Percentiles rank a stretch among this genome's conserved stretches.
These are phyloP conservation scores for Prostheceraeus crozeri DNA, from an alignment of 2,888 invertebrate species.

Conservation along the genomic window DNA sequence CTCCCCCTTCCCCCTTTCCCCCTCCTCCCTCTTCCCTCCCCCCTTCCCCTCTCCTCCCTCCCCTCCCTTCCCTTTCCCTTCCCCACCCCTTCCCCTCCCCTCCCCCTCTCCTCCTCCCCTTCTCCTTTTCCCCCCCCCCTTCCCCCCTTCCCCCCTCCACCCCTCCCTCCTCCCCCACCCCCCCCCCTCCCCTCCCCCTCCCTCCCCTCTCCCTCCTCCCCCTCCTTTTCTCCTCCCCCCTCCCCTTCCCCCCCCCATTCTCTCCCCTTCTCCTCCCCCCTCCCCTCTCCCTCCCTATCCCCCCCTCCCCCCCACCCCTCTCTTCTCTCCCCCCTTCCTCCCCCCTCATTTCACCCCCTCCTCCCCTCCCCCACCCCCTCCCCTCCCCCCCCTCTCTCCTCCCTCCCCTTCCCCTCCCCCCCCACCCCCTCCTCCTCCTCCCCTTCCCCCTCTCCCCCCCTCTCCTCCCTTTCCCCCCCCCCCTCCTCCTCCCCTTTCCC, in stretches of 20 bases:
- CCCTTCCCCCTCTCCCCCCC: conserved; percentile 8
- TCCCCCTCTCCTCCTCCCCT: no score
- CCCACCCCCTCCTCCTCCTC: conserved; percentile 2
- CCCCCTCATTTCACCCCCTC: background rate
- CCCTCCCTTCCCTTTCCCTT: background rate
- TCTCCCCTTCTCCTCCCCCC: conserved; percentile 8
- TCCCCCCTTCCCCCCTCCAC: no score
- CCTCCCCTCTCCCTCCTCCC: no score
- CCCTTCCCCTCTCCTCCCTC: background rate
- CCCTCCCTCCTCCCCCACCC: no score
- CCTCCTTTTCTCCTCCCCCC: conserved; percentile 2
- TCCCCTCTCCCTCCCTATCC: conserved; percentile 1
- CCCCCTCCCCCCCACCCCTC: conserved; percentile 4
- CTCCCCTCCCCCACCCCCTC: background rate
- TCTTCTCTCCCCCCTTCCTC: no score
- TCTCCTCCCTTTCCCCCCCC: conserved; percentile 2
- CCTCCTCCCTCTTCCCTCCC: background rate
- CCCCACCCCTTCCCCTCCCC: background rate
- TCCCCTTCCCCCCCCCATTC: conserved; percentile 2
- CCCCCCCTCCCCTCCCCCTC: no score
- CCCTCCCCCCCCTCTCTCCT: background rate
- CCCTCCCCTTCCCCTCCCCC: conserved; percentile 8
- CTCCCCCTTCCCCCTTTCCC: background rate
- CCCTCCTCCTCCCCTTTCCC: background rate
- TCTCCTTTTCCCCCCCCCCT: conserved; percentile 8